These are phyloP conservation scores for Apaloderma vittatum DNA, from an alignment of 2,113 vertebrate genomes.

Conservation along the genomic window DNA sequence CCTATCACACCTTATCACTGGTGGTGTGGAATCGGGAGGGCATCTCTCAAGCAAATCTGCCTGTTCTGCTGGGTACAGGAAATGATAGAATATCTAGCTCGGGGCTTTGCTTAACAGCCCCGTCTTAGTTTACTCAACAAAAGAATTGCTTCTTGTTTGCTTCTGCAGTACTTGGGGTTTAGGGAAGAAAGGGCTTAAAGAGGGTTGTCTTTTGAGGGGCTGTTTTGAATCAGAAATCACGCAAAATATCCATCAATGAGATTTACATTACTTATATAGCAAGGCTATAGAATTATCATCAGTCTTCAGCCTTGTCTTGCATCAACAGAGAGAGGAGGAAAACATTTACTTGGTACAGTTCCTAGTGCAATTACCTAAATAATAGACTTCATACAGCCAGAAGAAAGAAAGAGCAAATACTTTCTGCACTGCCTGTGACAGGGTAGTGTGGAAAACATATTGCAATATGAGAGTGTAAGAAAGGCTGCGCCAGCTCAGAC, in stretches of 20 bases:
- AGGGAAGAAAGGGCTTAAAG: not conserved
- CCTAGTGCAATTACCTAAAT: constrained; percentile 43
- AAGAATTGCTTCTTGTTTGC: not conserved
- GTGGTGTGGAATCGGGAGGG: not conserved
- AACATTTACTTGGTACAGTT: constrained; percentile 31
- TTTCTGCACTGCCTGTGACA: constrained; percentile 11
- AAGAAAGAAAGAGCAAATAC: constrained; percentile 42
- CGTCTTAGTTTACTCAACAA: not conserved
- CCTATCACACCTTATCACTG: not conserved
- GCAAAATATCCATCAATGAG: constrained; percentile 6
- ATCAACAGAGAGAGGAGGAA: constrained; percentile 16
- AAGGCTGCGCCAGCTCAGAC: constrained; percentile 3
- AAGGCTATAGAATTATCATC: not conserved
- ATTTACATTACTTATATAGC: constrained; percentile 10
- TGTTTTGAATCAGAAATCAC: not conserved
- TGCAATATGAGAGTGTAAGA: not conserved
- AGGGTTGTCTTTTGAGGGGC: not conserved
- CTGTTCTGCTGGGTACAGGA: not conserved
- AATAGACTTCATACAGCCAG: constrained; percentile 47
- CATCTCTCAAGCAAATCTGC: not conserved
- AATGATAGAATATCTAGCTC: not conserved
- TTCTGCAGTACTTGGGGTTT: not conserved
- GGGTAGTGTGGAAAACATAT: not conserved
- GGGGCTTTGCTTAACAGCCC: not conserved
- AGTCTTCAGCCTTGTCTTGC: constrained; percentile 21